Conservation (phyloP, 2,113 vertebrate species). For the Sprattus sprattus region DNA sequence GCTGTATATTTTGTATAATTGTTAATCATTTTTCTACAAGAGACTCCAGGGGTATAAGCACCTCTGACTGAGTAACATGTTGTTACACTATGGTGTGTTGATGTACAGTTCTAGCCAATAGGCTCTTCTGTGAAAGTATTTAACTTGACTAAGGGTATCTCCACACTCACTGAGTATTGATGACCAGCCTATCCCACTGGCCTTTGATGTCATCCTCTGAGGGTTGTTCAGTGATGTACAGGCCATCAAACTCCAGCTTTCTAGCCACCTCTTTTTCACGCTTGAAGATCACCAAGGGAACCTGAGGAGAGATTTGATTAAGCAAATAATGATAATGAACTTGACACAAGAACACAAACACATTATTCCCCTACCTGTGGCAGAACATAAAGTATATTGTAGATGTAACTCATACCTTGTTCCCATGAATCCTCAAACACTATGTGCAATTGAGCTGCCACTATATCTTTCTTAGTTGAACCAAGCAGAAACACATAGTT, state of each 20-base stretch:
- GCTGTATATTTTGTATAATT: too few relatives aligned
- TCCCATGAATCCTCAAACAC: not conserved
- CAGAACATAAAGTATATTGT: not conserved
- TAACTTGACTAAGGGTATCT: not conserved
- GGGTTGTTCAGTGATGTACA: conserved; percentile 96
- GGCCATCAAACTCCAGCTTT: conserved; percentile 93
- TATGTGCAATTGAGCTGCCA: not conserved
- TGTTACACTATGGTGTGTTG: too few relatives aligned
- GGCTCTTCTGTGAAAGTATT: not conserved
- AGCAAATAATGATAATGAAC: not conserved
- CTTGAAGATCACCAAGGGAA: conserved; percentile 95
- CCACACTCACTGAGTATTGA: conserved; percentile 92
- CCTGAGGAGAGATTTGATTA: conserved; percentile 62
- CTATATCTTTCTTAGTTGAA: not conserved
- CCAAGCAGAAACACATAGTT: not conserved
- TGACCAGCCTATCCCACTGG: conserved; percentile 95
- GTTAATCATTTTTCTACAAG: not conserved
- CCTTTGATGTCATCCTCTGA: conserved; percentile 98
- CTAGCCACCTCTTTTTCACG: conserved; percentile 95
- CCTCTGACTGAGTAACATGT: too few relatives aligned
- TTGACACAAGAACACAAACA: not conserved
- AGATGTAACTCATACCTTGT: not conserved
- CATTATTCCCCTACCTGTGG: not conserved
- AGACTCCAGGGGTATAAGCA: not conserved
- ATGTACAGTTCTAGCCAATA: not conserved